Base-by-base conservation (phyloP, 2,888 invertebrate species). In the Smittia sp. region DNA sequence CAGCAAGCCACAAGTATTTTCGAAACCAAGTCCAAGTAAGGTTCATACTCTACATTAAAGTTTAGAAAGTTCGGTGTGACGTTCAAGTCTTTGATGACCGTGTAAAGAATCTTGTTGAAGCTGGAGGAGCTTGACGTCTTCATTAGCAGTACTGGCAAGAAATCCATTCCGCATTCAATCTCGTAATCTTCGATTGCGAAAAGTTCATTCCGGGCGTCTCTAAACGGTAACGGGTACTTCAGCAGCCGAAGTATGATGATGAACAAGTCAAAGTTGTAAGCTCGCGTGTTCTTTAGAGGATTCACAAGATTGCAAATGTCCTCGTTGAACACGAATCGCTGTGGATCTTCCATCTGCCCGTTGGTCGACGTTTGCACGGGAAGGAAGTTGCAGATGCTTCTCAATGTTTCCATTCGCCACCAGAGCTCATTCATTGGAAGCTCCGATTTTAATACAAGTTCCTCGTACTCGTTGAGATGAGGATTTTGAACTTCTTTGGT, bases 351-450 rank as follows among this genome's bases (percentile, higher is more conserved):
- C 27, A 83, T 78, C 76, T 81, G 83, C 32, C 80, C 80, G 20
- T 81, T 83, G 74, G 79, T 80, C 15, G 58, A 1, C 24, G 27
- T 24, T 32, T 39, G 27, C 1, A 72, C 72, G 1, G 90, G 88
- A 41, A 90, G 83, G 86, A 90, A 92, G 81, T 89, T 89, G 77
- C 86, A 88, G 18, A 87, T 86, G 78, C 88, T 90, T n/a, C 92
- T 85, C 73, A 90, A 82, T 11, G 88, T 87, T 81, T 92, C 92
- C 75, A 89, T 86, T 75, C 92, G 86, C 76, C 88, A 83, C 93
- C 92, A 93, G 76, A 92, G 84, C 76, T 89, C 88, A 79, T 88
- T 86, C 78, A 89, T 82, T 25, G 92, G 92, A 78, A 93, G 82
- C 68, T 89, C 87, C 68, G 88, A 86, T 41, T 81, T 84, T 70